Base-by-base conservation (phyloP, 2,888 invertebrate species). In the Alsophila aescularia region DNA sequence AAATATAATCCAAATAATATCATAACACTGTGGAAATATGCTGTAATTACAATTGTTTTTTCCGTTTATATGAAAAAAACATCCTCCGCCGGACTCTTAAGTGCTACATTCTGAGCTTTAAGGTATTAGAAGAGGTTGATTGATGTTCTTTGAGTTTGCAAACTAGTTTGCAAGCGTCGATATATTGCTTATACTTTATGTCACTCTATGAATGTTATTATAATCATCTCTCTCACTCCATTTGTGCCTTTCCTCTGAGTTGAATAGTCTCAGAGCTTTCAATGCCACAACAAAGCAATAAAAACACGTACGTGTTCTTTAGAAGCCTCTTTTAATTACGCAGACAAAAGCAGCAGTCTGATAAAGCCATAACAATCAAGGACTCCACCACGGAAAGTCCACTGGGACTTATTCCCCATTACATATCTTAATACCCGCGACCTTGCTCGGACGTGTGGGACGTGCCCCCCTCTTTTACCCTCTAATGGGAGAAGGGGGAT, bases 371-470 rank as follows among this genome's bases (percentile, higher is more conserved):
- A 45, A 55, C 57, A 59, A 57, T 63, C 51, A 56, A 56, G 58
- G 50, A 43, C 35, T 54, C 18, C 35, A 44, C 47, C 52, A 61
- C 48, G 39, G 49, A 50, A 32, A 50, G 53, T 39, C 51, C 57
- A 32, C 34, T 10, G 53, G 48, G 56, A 60, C 68, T 70, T 47
- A 60, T 60, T 62, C 55, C 50, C 44, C 40, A 60, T 58, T 62
- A 64, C 61, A 60, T 50, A 58, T 58, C 62, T 53, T 58, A 62
- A 64, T 58, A 49, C 42, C 45, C 12, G 32, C 56, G 65, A 61
- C 67, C 69, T 70, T 65, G 64, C 29, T 32, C 47, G 64, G 44
- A 68, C 70, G 73, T 71, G 67, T 64, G 64, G 50, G 34, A 63
- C 72, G 72, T 72, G 70, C 45, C 52, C 36, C 49, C 41, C 55